A percentile compares a stretch with the other conserved stretches of the same genome.
These are phyloP conservation scores for Syngnathus floridae DNA, from an alignment of 2,113 vertebrate species.

Conservation along the genomic window DNA sequence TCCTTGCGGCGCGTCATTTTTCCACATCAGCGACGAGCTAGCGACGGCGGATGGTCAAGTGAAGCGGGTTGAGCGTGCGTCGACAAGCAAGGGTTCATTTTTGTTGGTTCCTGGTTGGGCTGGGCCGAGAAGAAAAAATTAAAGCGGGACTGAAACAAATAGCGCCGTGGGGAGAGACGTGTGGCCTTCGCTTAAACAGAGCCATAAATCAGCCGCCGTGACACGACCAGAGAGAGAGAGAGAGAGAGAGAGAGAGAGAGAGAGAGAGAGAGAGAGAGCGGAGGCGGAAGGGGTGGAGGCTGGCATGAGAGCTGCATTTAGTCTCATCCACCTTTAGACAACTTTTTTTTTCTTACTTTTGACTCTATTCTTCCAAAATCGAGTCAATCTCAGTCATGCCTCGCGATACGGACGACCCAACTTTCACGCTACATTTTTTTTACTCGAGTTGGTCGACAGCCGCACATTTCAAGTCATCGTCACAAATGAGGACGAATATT, in stretches of 20 bases:
- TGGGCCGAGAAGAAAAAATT: slow-evolving; percentile 38
- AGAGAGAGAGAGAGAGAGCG: slow-evolving; percentile 1
- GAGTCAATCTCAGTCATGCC: no score
- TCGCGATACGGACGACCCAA: no score
- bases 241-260: slow-evolving; percentile 31
- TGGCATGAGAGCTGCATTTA: slow-evolving; percentile 25
- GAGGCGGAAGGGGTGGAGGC: slow-evolving; percentile 11
- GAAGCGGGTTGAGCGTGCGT: slow-evolving; percentile 6
- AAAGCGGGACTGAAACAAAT: slow-evolving; percentile 76
- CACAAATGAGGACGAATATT: rapidly evolving
- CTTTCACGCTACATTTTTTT: no score
- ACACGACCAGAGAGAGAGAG: slow-evolving; percentile 40
- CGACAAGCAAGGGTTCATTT: slow-evolving; percentile 63
- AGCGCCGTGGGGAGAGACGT: slow-evolving; percentile 72
- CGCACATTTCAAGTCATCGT: not conserved
- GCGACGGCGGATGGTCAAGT: not conserved
- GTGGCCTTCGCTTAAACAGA: slow-evolving; percentile 83
- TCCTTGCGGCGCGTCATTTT: slow-evolving; percentile 69
- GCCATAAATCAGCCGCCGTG: slow-evolving; percentile 76
- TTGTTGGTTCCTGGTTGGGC: slow-evolving; percentile 51
- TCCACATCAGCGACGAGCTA: slow-evolving; percentile 53
- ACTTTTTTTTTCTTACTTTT: not conserved
- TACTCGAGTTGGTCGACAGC: no score
- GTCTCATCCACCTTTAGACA: slow-evolving; percentile 20
- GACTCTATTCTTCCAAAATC: no score